Base-by-base conservation (phyloP, 2,113 vertebrate species). In the Heliornis fulica region DNA sequence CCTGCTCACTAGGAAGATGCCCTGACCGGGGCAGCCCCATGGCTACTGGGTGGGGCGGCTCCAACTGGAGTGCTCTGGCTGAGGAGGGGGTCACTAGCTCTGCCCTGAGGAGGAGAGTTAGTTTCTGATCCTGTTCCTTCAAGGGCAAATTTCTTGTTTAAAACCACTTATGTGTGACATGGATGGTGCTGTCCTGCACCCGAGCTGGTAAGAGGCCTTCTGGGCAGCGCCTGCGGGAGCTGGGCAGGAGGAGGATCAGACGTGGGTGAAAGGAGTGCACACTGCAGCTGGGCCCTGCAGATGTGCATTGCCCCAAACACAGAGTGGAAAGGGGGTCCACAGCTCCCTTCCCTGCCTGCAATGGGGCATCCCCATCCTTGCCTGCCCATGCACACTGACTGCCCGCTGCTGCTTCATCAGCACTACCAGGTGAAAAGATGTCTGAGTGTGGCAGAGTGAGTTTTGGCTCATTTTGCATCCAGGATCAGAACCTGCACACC, bases 361-460 rank as follows among this genome's bases (percentile, higher is more conserved):
- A 34, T 7, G 3, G 11, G 10, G 15, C 8, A 31, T 3, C 4
- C 38, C 13, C 7, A 5, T 72, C 38, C n/a, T 26, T 34, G 25
- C 38, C 23, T 2, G 3, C 12, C 25, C 51, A 4, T 18, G 18
- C 32, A 25, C 21, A 10, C 5, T 60, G 40, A 32, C 17, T 4
- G 10, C 53, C 7, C 1, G 6, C 17, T 34, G 25, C 51, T 72
- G 36, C 43, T 20, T 40, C 21, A 45, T 13, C 2, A 1, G 32
- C 13, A 48, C 2, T 1, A n/a, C 36, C 0, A 1, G 41, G 25
- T 13, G 21, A 75, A 60, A 68, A 8, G 1, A 9, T 32, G 34
- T 28, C 51, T 1, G 2, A 36, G 26, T 9, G 13, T 43, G 48
- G 54, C 36, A 87, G 56, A 70, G 32, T 22, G 41, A 50, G 6